Percentiles rank a stretch among this genome's conserved stretches.
These are phyloP conservation scores for Leucozona laternaria DNA, from an alignment of 2,888 invertebrate genomes.

Conservation along the genomic window DNA sequence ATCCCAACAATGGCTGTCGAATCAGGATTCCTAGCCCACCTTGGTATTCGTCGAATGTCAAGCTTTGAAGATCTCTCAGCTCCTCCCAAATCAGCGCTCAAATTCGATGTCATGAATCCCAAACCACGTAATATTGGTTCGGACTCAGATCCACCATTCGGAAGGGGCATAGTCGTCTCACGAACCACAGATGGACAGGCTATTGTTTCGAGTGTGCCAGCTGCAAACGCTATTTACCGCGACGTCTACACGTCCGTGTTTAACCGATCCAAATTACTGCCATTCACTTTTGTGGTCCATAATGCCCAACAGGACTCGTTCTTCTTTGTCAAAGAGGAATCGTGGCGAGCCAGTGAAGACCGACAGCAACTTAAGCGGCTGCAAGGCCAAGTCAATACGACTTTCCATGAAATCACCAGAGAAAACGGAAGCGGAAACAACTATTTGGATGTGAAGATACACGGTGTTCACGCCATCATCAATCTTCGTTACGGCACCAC, in stretches of 20 bases:
- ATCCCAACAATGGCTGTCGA: slow-evolving; percentile 90
- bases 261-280: slow-evolving; percentile 93
- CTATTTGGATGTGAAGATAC: slow-evolving; percentile 94
- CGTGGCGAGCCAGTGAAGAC: slow-evolving; percentile 95
- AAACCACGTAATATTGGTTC: slow-evolving; percentile 91
- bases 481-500: slow-evolving; percentile 98
- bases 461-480: slow-evolving; percentile 94
- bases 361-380: slow-evolving; percentile 94
- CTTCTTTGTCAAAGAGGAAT: slow-evolving; percentile 96
- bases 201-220: slow-evolving; percentile 93
- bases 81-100: slow-evolving; percentile 91
- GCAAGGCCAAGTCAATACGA: slow-evolving; percentile 95
- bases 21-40: slow-evolving; percentile 93
- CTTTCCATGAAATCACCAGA: slow-evolving; percentile 92
- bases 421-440: slow-evolving; percentile 90
- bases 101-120: slow-evolving; percentile 90
- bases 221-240: slow-evolving; percentile 94
- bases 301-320: slow-evolving; percentile 95
- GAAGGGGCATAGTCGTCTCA: slow-evolving; percentile 93
- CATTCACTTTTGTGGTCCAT: slow-evolving; percentile 94
- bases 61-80: slow-evolving; percentile 90
- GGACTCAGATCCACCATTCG: slow-evolving; percentile 94
- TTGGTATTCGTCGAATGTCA: slow-evolving; percentile 91
- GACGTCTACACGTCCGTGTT: slow-evolving; percentile 97
- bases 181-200: slow-evolving; percentile 91